Percentiles rank a stretch among this genome's conserved stretches.
Evolutionary conservation across 2,797 vertebrate genomes (phyloP).

Genomic region (Microhierax caerulescens): DNA sequence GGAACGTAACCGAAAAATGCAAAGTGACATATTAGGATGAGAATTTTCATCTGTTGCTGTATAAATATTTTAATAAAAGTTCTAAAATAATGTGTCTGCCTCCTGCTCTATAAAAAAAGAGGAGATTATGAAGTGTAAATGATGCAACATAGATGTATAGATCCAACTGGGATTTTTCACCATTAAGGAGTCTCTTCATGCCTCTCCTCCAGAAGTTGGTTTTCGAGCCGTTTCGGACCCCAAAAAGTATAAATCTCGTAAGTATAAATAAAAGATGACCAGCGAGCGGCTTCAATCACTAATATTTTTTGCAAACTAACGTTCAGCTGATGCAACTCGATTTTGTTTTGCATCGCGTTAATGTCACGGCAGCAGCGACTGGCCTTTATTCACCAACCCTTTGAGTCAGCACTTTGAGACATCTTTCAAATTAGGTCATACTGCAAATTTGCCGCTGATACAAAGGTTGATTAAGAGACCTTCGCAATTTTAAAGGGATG

Average conservation of each 20-base stretch:
- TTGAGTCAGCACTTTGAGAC: constrained; percentile 83
- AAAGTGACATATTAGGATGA: constrained; percentile 57
- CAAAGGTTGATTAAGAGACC: constrained; percentile 83
- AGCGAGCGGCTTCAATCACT: constrained; percentile 72
- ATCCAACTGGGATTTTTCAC: constrained; percentile 37
- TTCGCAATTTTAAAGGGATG: constrained; percentile 74
- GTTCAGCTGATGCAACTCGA: constrained; percentile 76
- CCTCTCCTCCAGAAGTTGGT: constrained; percentile 49
- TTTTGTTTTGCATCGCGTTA: constrained; percentile 81
- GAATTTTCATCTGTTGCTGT: constrained; percentile 67
- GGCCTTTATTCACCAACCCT: constrained; percentile 78
- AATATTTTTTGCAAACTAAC: constrained; percentile 79
- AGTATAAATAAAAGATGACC: constrained; percentile 79
- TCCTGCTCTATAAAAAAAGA: constrained; percentile 37
- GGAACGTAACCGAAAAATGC: constrained; percentile 37
- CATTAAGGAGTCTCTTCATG: constrained; percentile 10
- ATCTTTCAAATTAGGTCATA: constrained; percentile 81
- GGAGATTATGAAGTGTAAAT: constrained; percentile 34
- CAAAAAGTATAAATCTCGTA: constrained; percentile 60
- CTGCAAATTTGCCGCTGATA: constrained; percentile 78
- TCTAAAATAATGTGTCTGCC: constrained; percentile 59
- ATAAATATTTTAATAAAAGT: constrained; percentile 72
- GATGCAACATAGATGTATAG: constrained; percentile 56
- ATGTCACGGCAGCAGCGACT: constrained; percentile 72
- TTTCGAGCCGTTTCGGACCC: background rate